phyloP scores from a whole-genome alignment of 92 coral and sea anemone genomes.

The Epizoanthus illoricatus region DNA sequence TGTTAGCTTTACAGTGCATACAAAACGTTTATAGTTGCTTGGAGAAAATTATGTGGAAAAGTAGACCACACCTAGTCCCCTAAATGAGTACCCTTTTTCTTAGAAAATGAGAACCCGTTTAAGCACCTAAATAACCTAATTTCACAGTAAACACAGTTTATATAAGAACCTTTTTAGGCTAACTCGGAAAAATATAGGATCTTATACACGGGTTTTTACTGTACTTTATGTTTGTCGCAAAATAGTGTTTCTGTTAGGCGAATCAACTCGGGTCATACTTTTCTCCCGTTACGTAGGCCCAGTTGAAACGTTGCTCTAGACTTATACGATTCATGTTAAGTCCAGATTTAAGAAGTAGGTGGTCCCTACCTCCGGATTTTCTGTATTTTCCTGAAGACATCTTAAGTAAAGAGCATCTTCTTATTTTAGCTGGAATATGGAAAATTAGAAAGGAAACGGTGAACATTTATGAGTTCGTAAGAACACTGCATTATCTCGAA shows the following conservation, averaged over 20 bases:
- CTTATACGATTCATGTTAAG: background rate
- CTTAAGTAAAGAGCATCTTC: background rate
- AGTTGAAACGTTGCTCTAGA: background rate
- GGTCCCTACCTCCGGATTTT: background rate
- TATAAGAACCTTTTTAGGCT: too few species aligned
- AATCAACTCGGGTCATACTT: constrained; percentile 14
- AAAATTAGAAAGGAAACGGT: background rate
- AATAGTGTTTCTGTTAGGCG: background rate
- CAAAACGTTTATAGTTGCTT: too few species aligned
- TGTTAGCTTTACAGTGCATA: too few species aligned
- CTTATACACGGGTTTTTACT: too few species aligned
- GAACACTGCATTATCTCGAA: background rate
- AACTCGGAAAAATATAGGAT: too few species aligned
- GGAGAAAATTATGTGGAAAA: too few species aligned
- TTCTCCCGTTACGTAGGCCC: constrained; percentile 15
- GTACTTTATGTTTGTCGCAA: too few species aligned
- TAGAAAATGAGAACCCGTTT: too few species aligned
- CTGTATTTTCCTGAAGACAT: background rate
- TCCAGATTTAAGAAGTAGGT: constrained; percentile 6
- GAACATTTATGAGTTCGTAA: background rate
- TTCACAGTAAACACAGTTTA: too few species aligned
- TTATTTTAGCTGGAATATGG: background rate
- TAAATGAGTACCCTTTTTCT: too few species aligned
- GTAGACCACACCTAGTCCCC: too few species aligned
- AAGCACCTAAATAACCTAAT: too few species aligned